Conservation (phyloP, 1,140 invertebrate species). For the Homalodisca vitripennis region DNA sequence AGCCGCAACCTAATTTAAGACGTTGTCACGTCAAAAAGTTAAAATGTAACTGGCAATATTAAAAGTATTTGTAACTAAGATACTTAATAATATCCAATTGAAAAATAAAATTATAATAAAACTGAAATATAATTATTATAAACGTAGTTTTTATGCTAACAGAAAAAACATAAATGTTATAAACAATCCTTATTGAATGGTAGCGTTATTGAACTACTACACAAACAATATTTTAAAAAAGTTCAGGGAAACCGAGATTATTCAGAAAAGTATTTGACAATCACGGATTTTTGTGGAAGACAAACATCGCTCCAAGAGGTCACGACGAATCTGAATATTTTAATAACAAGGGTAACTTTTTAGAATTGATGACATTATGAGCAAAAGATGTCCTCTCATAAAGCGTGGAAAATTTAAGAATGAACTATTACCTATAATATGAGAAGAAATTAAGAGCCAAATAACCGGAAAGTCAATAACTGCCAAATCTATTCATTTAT, state of each 20-base stretch:
- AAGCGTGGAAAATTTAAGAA: conserved; percentile 14
- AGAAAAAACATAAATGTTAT: conserved; percentile 3
- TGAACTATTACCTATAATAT: conserved; percentile 16
- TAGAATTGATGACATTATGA: conserved; percentile 18
- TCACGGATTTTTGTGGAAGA: conserved; percentile 13
- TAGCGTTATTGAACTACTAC: conserved; percentile 13
- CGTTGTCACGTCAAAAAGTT: too few species aligned
- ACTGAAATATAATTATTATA: too few species aligned
- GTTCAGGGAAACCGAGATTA: conserved; percentile 18
- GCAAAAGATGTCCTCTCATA: conserved; percentile 6
- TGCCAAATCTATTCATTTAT: conserved; percentile 28
- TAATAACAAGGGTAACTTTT: conserved; percentile 26
- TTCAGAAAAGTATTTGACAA: neutral
- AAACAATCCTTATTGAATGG: conserved; percentile 1
- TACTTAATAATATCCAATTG: too few species aligned
- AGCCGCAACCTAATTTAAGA: too few species aligned
- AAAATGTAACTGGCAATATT: too few species aligned
- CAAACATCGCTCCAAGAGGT: conserved; percentile 20
- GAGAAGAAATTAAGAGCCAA: conserved; percentile 16
- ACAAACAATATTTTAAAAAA: neutral
- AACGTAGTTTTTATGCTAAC: too few species aligned
- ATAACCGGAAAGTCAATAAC: conserved; percentile 13
- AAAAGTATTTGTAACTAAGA: too few species aligned
- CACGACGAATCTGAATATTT: conserved; percentile 15
- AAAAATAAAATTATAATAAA: too few species aligned